Evolutionary conservation across 2,113 vertebrate species (phyloP).

Genomic region (Sorex fumeus): DNA sequence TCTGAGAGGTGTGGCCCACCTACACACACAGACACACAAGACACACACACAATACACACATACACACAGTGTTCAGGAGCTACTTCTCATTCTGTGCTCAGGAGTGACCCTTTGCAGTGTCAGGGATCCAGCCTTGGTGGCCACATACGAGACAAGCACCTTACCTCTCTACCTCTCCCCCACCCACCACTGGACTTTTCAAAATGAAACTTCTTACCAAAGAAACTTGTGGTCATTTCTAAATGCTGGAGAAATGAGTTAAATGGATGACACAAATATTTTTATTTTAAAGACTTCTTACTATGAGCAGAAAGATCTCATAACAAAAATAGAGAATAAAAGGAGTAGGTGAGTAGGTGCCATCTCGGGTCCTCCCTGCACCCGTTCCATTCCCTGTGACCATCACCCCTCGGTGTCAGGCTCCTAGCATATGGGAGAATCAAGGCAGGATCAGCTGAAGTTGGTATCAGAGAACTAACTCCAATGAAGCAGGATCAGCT

Average conservation of each 20-base stretch:
- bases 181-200: not conserved
- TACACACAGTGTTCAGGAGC: no score
- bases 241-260: not conserved
- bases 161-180: not conserved
- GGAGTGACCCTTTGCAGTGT: not conserved
- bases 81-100: not conserved
- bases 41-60: no score
- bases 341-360: not conserved
- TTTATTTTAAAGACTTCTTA: constrained; percentile 31
- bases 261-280: not conserved
- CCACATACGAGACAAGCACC: no score
- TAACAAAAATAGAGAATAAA: constrained; percentile 30
- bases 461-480: not conserved
- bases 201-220: not conserved
- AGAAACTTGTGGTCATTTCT: not conserved
- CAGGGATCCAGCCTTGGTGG: no score
- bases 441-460: not conserved
- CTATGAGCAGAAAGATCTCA: constrained; percentile 17
- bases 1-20: no score
- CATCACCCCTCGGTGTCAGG: not conserved
- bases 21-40: no score
- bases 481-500: not conserved
- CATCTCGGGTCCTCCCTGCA: not conserved
- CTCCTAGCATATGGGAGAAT: not conserved
- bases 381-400: not conserved